phyloP scores from a whole-genome alignment of 2,113 vertebrate genomes.

The Cebidichthys violaceus region DNA sequence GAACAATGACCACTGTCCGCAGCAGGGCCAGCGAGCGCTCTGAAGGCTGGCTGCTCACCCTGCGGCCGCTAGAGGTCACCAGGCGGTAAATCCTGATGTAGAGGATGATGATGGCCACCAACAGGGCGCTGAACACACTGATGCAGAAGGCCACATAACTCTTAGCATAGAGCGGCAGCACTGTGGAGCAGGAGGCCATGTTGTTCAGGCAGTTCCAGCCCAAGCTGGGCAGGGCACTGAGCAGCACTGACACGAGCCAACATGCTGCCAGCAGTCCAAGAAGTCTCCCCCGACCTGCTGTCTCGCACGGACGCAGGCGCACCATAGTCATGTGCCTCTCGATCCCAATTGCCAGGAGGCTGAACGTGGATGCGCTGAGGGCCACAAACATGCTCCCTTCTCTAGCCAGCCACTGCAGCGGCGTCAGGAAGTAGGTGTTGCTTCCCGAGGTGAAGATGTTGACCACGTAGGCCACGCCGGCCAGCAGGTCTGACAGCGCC shows the following conservation, averaged over 20 bases:
- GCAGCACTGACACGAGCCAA: constrained; percentile 83
- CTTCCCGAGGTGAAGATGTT: constrained; percentile 84
- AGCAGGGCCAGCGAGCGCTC: constrained; percentile 83
- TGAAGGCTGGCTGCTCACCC: constrained; percentile 81
- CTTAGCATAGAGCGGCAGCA: constrained; percentile 84
- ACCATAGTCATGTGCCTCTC: constrained; percentile 88
- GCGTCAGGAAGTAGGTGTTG: constrained; percentile 81
- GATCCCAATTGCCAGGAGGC: constrained; percentile 85
- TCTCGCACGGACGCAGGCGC: constrained; percentile 81
- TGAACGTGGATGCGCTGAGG: constrained; percentile 85
- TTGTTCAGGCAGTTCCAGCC: constrained; percentile 85
- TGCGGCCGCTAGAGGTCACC: constrained; percentile 84
- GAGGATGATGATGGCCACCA: constrained; percentile 83
- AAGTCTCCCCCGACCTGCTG: constrained; percentile 78
- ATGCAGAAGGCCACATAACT: constrained; percentile 86
- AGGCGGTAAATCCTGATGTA: constrained; percentile 86
- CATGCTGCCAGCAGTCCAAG: constrained; percentile 82
- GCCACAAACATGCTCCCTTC: constrained; percentile 87
- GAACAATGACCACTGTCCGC: constrained; percentile 84
- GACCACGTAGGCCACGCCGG: constrained; percentile 84
- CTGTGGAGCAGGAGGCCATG: constrained; percentile 81
- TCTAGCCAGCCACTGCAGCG: constrained; percentile 82
- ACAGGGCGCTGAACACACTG: constrained; percentile 81
- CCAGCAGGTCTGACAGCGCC: constrained; percentile 85
- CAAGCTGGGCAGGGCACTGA: constrained; percentile 82